Percentiles rank a stretch among this genome's conserved stretches.
Evolutionary conservation across 1,140 invertebrate genomes (phyloP).

Genomic region (Plutomurus gul): DNA sequence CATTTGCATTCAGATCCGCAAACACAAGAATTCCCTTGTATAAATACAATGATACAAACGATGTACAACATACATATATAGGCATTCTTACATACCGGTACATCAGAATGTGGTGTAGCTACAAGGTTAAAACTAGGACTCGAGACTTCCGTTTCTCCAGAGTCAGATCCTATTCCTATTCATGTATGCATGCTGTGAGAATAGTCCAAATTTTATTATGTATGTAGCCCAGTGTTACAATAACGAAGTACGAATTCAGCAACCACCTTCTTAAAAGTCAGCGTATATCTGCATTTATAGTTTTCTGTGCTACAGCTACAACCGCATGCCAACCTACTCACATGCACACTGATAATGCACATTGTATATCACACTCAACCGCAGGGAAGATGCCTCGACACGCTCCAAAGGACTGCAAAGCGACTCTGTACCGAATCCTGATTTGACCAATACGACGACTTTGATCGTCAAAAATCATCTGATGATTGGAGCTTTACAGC

Average conservation of each 20-base stretch:
- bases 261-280: constrained; percentile 3
- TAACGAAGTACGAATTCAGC: constrained; percentile 14
- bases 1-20: constrained; percentile 22
- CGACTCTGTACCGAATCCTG: too few species aligned
- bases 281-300: constrained; percentile 11
- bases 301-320: not conserved
- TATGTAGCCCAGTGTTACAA: not conserved
- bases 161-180: not conserved
- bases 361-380: not conserved
- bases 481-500: too few species aligned
- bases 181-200: constrained; percentile 12
- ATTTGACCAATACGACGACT: too few species aligned
- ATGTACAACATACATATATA: not conserved
- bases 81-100: too few species aligned
- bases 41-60: not conserved
- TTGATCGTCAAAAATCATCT: too few species aligned
- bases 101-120: too few species aligned
- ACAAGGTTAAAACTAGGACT: too few species aligned
- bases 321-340: too few species aligned
- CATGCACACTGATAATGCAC: not conserved
- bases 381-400: too few species aligned
- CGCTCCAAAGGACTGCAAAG: too few species aligned
- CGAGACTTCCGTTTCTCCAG: not conserved
- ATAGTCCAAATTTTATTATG: constrained; percentile 6
- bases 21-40: constrained; percentile 4